Percentiles rank a stretch among this genome's conserved stretches.
These are phyloP conservation scores for Variabilichromis moorii DNA, from an alignment of 2,113 vertebrate genomes.

Conservation along the genomic window DNA sequence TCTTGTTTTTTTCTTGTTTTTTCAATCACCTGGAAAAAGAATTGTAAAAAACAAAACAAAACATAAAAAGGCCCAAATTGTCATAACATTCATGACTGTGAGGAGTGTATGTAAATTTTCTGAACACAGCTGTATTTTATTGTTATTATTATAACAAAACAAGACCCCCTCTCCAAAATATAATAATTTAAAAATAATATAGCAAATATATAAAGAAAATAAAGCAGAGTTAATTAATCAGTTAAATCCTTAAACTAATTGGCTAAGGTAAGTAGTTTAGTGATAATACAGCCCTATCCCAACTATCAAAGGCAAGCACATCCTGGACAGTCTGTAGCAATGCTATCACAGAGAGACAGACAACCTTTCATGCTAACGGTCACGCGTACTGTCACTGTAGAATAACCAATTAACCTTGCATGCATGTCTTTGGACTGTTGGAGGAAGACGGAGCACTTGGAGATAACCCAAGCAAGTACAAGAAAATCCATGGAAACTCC, in stretches of 20 bases:
- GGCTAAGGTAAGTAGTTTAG: neutral
- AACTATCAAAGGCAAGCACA: neutral
- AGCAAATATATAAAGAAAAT: neutral
- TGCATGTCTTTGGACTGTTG: neutral
- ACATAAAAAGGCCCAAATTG: neutral
- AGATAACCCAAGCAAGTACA: neutral
- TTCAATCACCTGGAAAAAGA: neutral
- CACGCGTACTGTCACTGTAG: neutral
- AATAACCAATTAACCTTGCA: neutral
- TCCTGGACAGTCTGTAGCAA: neutral
- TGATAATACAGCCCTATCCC: neutral
- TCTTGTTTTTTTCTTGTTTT: neutral
- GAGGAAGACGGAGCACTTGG: neutral
- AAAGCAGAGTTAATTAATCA: neutral
- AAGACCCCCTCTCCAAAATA: neutral
- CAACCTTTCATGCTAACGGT: neutral
- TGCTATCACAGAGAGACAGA: neutral
- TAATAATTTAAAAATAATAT: neutral
- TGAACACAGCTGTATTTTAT: neutral
- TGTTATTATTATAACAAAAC: neutral
- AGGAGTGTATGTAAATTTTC: neutral
- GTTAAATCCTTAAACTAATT: neutral
- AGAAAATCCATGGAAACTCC: neutral
- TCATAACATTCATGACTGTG: neutral
- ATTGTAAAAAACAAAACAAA: fast-evolving